Evolutionary conservation across 2,888 invertebrate species (phyloP).

Genomic region (Erpobdella octoculata): DNA sequence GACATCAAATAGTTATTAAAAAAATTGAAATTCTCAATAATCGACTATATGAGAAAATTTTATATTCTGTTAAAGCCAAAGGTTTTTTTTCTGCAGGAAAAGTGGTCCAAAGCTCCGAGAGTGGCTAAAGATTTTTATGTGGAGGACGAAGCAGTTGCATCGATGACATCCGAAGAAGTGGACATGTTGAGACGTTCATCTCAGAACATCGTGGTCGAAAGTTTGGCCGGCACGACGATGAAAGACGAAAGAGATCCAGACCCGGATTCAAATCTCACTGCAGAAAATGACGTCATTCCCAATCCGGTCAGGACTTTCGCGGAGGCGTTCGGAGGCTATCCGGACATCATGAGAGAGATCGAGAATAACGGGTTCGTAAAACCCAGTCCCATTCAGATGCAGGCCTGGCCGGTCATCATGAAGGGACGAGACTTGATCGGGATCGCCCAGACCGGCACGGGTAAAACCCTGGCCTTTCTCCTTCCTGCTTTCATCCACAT

Average conservation of each 20-base stretch:
- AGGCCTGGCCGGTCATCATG: slow-evolving; percentile 87
- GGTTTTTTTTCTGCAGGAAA: background rate
- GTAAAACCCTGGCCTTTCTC: slow-evolving; percentile 87
- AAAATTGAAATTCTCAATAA: no score
- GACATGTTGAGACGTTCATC: slow-evolving; percentile 42
- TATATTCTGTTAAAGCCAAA: background rate
- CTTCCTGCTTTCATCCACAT: slow-evolving; percentile 87
- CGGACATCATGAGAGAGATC: slow-evolving; percentile 74
- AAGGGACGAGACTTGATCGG: slow-evolving; percentile 88
- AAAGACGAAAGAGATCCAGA: slow-evolving; percentile 13
- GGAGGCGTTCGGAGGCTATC: slow-evolving; percentile 72
- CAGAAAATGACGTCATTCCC: slow-evolving; percentile 55
- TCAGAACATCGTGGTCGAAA: slow-evolving; percentile 61
- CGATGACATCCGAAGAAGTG: slow-evolving; percentile 53
- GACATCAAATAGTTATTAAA: background rate
- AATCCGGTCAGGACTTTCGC: slow-evolving; percentile 74
- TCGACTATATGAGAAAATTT: background rate
- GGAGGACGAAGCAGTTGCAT: slow-evolving; percentile 66
- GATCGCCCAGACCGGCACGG: slow-evolving; percentile 67
- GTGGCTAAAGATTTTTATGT: slow-evolving; percentile 74
- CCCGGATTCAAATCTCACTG: background rate
- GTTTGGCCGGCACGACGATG: slow-evolving; percentile 42
- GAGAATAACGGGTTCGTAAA: slow-evolving; percentile 68
- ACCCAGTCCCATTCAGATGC: slow-evolving; percentile 78
- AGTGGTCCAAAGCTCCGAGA: slow-evolving; percentile 54